These are phyloP conservation scores for Lysandra coridon DNA, from an alignment of 2,888 invertebrate species.

Conservation along the genomic window DNA sequence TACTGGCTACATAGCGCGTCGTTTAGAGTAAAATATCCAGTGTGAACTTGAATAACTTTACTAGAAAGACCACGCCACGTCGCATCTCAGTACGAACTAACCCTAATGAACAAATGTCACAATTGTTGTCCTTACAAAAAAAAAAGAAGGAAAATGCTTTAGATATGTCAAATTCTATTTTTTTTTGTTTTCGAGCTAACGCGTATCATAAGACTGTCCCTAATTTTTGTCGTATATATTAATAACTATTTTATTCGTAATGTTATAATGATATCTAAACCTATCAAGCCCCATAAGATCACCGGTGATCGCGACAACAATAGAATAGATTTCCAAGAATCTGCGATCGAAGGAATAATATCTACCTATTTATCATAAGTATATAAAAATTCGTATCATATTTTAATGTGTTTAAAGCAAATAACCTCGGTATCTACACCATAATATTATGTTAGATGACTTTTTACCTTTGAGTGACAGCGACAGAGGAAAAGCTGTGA, in stretches of 20 bases:
- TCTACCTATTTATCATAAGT: no score
- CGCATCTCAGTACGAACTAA: background rate
- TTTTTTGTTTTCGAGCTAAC: background rate
- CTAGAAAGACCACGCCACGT: background rate
- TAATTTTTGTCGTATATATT: background rate
- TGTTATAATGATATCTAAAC: no score
- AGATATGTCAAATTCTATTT: slow-evolving; percentile 16
- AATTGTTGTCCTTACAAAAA: background rate
- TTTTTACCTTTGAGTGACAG: background rate
- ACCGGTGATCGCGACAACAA: no score
- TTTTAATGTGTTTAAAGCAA: background rate
- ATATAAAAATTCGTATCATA: background rate
- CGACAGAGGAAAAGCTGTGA: background rate
- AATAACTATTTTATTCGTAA: background rate
- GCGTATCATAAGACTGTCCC: background rate
- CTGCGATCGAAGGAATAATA: no score
- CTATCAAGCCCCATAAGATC: no score
- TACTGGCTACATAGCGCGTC: no score
- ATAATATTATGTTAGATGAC: background rate
- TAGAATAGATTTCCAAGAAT: no score
- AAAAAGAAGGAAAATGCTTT: background rate
- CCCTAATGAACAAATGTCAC: background rate
- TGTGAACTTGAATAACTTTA: background rate
- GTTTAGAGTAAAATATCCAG: no score
- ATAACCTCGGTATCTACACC: background rate